Evolutionary conservation across 2,888 invertebrate species (phyloP), one percentile per base, ranked within the genome.

Genomic region (Ophioninae sp.): DNA sequence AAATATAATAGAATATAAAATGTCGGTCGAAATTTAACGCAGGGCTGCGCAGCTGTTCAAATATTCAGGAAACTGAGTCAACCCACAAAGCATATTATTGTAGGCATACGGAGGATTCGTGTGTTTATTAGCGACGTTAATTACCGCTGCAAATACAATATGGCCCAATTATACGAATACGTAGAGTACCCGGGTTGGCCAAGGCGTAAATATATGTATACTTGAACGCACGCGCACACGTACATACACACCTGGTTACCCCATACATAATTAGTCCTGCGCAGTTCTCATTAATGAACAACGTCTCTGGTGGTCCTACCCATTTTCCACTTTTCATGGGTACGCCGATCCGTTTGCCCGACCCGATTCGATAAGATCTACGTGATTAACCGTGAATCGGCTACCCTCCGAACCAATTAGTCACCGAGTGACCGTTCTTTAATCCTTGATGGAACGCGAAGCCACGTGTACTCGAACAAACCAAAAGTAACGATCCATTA

Each of bases 141-240:
- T 84, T 84, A 84, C 57, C 64, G 56, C 72, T 82, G 82, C 70
- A 84, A 82, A 82, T 77, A 84, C 79, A 82, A 84, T 84, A 74
- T 73, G 56, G 75, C 41, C 82, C 84, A 84, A 84, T 84, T 84
- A 84, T 73, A 82, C 67, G 79, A 79, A 76, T 76, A 73, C 77
- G 61, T 39, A 77, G 21, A 30, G 30, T 30, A 30, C 30, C 30
- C 30, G 30, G 30, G 30, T 30, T 30, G 30, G 30, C 30, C 30
- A 30, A 30, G 30, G 30, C 30, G 30, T 30, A 30, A 30, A 30
- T 30, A 30, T 30, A 30, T 30, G 30, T 30, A 30, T 30, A 30
- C 30, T 30, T 30, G 30, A 1, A 30, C 30, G 30, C 30, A 30
- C 30, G 3, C 30, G 3, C 30, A 30, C 13, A 68, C 30, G 62